phyloP scores from a whole-genome alignment of 2,113 vertebrate species.

The Microtus pennsylvanicus region DNA sequence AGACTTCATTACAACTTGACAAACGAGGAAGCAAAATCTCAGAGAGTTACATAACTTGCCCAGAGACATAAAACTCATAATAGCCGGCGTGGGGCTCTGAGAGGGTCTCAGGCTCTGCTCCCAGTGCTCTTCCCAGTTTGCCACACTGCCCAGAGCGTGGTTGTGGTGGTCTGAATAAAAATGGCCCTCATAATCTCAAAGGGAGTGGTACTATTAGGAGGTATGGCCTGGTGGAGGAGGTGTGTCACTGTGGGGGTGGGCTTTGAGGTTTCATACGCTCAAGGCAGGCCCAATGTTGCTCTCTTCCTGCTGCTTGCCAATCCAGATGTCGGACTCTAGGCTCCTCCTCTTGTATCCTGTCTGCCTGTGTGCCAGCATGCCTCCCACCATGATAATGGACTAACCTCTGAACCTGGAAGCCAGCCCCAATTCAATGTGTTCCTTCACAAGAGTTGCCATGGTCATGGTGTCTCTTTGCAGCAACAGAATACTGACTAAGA shows the following conservation, averaged over 20 bases:
- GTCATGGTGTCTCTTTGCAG: not conserved
- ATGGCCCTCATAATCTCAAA: not conserved
- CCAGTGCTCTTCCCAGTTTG: not conserved
- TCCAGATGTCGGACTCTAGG: not conserved
- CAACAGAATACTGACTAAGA: not conserved
- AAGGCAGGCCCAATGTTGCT: not conserved
- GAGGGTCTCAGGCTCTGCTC: no score
- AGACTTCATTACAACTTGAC: not conserved
- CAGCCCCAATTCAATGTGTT: not conserved
- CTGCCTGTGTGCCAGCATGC: not conserved
- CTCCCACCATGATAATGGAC: not conserved
- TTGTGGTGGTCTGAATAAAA: not conserved
- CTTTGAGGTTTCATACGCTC: not conserved
- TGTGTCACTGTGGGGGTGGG: not conserved
- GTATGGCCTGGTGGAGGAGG: not conserved
- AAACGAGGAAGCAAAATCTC: not conserved
- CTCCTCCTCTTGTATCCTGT: not conserved
- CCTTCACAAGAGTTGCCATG: not conserved
- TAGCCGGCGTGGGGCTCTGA: not conserved
- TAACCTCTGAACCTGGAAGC: not conserved
- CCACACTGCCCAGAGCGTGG: not conserved
- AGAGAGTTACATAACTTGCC: not conserved
- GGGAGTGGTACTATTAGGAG: not conserved
- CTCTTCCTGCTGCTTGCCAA: not conserved
- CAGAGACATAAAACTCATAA: not conserved